Percentiles rank a stretch among this genome's conserved stretches.
phyloP scores from a whole-genome alignment of 2,888 invertebrate genomes.

The Drosophila picticornis region DNA sequence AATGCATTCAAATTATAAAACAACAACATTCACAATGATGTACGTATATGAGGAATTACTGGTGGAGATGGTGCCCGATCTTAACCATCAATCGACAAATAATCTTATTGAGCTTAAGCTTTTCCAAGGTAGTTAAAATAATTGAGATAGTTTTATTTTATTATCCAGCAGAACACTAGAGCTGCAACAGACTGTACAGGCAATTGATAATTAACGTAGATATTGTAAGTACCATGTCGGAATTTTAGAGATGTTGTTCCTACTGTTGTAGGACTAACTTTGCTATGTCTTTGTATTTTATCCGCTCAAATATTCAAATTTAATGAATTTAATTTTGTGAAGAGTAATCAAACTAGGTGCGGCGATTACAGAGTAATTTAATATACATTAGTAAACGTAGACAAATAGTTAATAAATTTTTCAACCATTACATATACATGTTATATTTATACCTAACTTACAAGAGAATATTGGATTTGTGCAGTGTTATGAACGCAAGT shows the following conservation, averaged over 20 bases:
- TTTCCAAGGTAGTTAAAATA: background rate
- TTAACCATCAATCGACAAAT: background rate
- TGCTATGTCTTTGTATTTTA: background rate
- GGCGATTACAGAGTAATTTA: background rate
- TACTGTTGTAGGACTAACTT: background rate
- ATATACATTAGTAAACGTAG: background rate
- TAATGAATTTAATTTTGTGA: too few relatives aligned
- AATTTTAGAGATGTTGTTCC: background rate
- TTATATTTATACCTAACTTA: background rate
- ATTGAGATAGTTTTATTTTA: background rate
- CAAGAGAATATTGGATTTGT: background rate
- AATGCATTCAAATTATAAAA: background rate
- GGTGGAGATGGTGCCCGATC: too few relatives aligned
- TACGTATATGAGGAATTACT: background rate
- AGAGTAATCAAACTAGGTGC: too few relatives aligned
- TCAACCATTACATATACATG: background rate
- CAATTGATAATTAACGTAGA: background rate
- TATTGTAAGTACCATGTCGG: background rate
- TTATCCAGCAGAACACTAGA: background rate
- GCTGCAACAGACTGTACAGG: background rate
- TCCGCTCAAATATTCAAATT: background rate
- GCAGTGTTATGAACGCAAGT: background rate
- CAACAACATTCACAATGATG: background rate
- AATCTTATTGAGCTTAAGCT: background rate
- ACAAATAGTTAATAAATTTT: background rate